A percentile compares a stretch with the other conserved stretches of the same genome.
Conservation (phyloP, 2,113 vertebrate species). For the Acinonyx jubatus region DNA sequence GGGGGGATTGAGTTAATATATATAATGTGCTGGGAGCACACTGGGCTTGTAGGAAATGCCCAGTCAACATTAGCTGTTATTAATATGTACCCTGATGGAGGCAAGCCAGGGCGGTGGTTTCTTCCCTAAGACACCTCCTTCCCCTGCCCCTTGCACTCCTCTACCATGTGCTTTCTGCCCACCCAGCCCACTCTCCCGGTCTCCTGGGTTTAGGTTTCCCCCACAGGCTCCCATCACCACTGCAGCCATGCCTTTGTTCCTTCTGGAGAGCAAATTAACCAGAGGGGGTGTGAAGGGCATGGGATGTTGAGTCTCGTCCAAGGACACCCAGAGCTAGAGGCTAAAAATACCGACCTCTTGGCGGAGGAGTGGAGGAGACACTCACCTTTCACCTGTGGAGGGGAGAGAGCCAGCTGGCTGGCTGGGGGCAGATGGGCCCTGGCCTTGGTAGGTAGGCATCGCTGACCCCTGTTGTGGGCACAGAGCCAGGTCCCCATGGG, state of each 20-base stretch:
- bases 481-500: neutral
- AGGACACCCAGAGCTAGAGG: slow-evolving; percentile 18
- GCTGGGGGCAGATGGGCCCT: neutral
- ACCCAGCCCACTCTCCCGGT: neutral
- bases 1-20: neutral
- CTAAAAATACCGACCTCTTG: neutral
- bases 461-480: fast-evolving
- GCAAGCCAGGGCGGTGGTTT: fast-evolving
- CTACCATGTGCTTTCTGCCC: fast-evolving
- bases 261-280: neutral
- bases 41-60: neutral
- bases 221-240: neutral
- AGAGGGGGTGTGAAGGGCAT: slow-evolving; percentile 13
- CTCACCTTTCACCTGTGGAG: neutral
- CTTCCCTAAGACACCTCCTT: neutral
- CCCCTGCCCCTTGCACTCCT: neutral
- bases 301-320: neutral
- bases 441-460: neutral
- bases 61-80: no score
- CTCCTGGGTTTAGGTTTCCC: neutral
- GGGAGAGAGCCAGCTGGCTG: neutral
- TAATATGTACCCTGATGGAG: neutral
- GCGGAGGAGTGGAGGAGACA: neutral
- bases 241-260: neutral
- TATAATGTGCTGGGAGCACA: neutral